Conservation (phyloP, 2,113 vertebrate species). For the Embiotoca jacksoni region DNA sequence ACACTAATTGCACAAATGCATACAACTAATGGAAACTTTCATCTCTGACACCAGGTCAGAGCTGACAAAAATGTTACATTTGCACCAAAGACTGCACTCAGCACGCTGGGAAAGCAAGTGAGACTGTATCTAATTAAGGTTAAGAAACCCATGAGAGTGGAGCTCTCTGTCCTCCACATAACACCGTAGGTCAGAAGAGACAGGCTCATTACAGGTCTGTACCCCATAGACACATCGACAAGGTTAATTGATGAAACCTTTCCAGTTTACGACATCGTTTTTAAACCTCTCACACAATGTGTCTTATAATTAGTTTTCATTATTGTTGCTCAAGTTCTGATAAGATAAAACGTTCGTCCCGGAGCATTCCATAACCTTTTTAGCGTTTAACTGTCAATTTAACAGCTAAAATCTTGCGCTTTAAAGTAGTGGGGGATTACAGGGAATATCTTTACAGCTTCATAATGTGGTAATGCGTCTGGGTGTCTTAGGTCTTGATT, state of each 20-base stretch:
- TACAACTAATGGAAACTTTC: conserved; percentile 46
- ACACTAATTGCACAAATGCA: conserved; percentile 39
- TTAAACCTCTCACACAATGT: conserved; percentile 79
- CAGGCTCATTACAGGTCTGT: conserved; percentile 79
- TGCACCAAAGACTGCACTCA: conserved; percentile 39
- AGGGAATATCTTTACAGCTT: conserved; percentile 76
- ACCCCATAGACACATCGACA: conserved; percentile 69
- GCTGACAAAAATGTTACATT: conserved; percentile 50
- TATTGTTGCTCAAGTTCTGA: conserved; percentile 79
- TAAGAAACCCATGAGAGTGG: conserved; percentile 56
- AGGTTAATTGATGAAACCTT: conserved; percentile 84
- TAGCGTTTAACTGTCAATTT: conserved; percentile 82
- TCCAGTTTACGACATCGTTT: conserved; percentile 81
- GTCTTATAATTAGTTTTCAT: conserved; percentile 85
- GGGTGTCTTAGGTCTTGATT: conserved; percentile 72
- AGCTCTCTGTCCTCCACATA: conserved; percentile 76
- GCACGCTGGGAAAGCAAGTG: conserved; percentile 40
- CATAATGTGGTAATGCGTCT: conserved; percentile 67
- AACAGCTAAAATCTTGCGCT: conserved; percentile 74
- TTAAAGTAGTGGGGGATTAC: conserved; percentile 77
- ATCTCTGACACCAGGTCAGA: conserved; percentile 22
- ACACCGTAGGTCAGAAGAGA: conserved; percentile 81
- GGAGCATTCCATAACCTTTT: conserved; percentile 82
- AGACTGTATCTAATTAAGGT: conserved; percentile 75
- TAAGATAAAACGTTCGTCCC: conserved; percentile 80